Conservation (phyloP, 2,888 invertebrate species). For the Drosophila rellima region DNA sequence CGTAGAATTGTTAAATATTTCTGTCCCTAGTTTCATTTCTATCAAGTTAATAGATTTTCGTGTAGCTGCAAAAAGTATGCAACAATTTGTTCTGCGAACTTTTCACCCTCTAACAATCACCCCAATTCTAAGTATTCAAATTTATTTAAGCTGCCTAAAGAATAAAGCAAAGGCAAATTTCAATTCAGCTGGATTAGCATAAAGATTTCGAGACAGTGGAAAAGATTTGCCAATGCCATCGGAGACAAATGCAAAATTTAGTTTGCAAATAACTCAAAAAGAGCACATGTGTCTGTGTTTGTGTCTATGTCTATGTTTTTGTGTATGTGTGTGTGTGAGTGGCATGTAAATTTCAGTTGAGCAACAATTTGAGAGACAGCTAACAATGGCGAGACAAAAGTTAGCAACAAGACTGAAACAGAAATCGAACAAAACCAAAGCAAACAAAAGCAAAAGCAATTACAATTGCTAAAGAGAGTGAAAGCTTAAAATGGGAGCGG, state of each 20-base stretch:
- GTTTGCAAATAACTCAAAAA: conserved; percentile 67
- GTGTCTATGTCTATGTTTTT: conserved; percentile 12
- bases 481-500: neutral
- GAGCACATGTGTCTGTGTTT: conserved; percentile 16
- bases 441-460: conserved; percentile 72
- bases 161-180: conserved; percentile 22
- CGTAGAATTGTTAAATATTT: neutral
- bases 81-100: conserved; percentile 7
- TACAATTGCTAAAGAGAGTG: conserved; percentile 48
- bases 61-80: conserved; percentile 11
- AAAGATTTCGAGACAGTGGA: conserved; percentile 44
- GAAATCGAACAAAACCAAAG: conserved; percentile 68
- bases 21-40: neutral
- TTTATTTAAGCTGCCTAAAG: conserved; percentile 7
- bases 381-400: conserved; percentile 61
- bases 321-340: conserved; percentile 30
- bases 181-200: conserved; percentile 64
- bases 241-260: conserved; percentile 60
- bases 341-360: conserved; percentile 59
- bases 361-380: conserved; percentile 65
- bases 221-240: conserved; percentile 33
- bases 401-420: conserved; percentile 56
- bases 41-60: conserved; percentile 3
- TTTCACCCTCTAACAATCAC: conserved; percentile 6
- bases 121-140: conserved; percentile 1